Base-by-base conservation (phyloP, 2,113 vertebrate species). In the Pipra filicauda region DNA sequence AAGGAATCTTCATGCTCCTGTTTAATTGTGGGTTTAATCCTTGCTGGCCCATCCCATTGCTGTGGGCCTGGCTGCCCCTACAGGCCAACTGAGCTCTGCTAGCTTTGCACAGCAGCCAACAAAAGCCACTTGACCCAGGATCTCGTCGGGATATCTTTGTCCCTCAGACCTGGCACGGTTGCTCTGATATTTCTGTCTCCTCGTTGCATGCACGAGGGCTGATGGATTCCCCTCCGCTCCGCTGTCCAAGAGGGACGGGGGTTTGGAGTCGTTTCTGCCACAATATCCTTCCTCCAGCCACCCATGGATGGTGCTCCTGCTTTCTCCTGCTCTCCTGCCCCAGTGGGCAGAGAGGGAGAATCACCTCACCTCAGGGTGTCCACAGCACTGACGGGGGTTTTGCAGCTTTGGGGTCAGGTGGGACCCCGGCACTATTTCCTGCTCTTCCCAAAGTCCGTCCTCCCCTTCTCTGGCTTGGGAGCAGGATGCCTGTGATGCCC, bases 1-100 rank as follows among this genome's bases (percentile, higher is more conserved):
- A 97, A 96, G 87, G 91, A 64, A 55, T 91, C 96, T 94, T 93
- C 85, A 96, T 55, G 87, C 58, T 64, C 75, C 30, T 3, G 27
- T 77, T 91, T 51, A 70, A 39, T 92, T 85, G 17, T 6, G 28
- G 24, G 70, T 83, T 69, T 57, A 62, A 80, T 91, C 85, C 81
- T 61, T 5, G 31, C 75, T 91, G 93, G 91, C 86, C 91, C 66
- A 6, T 83, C 70, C 92, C 4, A 0, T 26, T 55, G 59, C 82
- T 2, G 0, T 39, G 67, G 83, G 54, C 85, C 9, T 1, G 15
- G 91, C 77, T 27, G 58, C 70, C 33, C 70, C 75, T 61, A 46
- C 2, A 1, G 52, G 59, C 75, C 2, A 0, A 31, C 70, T 48
- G 8, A 84, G 41, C 83, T 76, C 55, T 19, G 66, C 65, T 70